Conservation (phyloP, 2,888 invertebrate genomes). For the Brachyptera risi region DNA sequence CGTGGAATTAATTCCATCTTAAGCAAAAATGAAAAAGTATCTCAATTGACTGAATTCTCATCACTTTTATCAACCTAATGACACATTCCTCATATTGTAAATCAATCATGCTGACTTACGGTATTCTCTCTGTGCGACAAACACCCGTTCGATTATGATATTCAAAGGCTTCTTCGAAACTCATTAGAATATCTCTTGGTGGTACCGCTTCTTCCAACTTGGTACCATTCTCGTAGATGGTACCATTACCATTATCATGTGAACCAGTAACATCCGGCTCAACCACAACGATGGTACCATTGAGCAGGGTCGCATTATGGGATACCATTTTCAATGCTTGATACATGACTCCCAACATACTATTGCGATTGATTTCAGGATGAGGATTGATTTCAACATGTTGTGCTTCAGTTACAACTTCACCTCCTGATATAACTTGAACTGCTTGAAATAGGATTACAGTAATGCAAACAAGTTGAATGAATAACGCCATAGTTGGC, state of each 20-base stretch:
- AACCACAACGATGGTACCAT: slow-evolving; percentile 3
- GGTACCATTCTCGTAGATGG: not conserved
- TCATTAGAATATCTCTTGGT: not conserved
- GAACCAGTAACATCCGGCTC: not conserved
- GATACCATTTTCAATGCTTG: not conserved
- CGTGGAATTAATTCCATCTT: not conserved
- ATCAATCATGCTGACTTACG: not conserved
- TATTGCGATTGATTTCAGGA: not conserved
- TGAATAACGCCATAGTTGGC: too few species aligned
- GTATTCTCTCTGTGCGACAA: slow-evolving; percentile 7
- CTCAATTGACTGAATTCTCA: too few species aligned
- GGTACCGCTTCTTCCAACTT: not conserved
- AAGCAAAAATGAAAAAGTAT: not conserved
- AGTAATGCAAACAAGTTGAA: too few species aligned
- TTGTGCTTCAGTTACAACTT: too few species aligned
- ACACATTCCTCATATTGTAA: not conserved
- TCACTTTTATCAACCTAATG: not conserved
- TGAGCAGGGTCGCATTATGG: not conserved
- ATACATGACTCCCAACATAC: not conserved
- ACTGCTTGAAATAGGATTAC: too few species aligned
- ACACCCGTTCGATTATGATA: slow-evolving; percentile 13
- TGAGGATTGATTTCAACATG: too few species aligned
- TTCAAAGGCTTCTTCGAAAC: slow-evolving; percentile 13
- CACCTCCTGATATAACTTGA: too few species aligned
- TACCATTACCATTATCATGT: too few species aligned